A percentile compares a stretch with the other conserved stretches of the same genome.
Evolutionary conservation across 2,113 vertebrate genomes (phyloP).

Genomic region (Coracopsis vasa): DNA sequence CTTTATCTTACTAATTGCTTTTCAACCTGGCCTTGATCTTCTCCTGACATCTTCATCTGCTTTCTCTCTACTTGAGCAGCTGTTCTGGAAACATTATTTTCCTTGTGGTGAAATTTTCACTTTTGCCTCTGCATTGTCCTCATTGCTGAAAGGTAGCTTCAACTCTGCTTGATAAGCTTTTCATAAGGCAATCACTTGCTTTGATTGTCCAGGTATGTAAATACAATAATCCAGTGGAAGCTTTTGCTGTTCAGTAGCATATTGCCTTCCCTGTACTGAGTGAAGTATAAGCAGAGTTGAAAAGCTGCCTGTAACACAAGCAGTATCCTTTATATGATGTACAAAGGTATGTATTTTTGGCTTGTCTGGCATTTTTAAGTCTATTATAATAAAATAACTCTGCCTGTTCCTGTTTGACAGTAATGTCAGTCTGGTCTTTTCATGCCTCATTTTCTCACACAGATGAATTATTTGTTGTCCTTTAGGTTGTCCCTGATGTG

Average conservation of each 20-base stretch:
- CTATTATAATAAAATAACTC: neutral
- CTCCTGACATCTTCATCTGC: constrained; percentile 2
- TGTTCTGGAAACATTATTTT: neutral
- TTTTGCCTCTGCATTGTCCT: neutral
- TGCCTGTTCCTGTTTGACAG: neutral
- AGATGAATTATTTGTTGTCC: neutral
- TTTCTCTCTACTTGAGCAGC: neutral
- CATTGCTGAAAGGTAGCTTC: neutral
- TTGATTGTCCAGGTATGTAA: neutral
- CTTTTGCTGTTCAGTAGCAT: neutral
- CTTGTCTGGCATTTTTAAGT: neutral
- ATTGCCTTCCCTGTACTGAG: neutral
- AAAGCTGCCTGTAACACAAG: neutral
- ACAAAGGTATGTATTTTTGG: neutral
- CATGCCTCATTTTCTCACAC: neutral
- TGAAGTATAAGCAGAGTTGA: neutral
- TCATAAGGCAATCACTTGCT: neutral
- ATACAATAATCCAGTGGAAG: neutral
- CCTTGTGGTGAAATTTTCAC: neutral
- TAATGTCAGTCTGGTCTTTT: neutral
- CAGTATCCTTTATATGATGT: neutral
- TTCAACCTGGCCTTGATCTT: constrained; percentile 19
- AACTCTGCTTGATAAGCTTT: neutral
- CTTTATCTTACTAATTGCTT: constrained; percentile 34
- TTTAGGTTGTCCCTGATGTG: neutral